A percentile compares a stretch with the other conserved stretches of the same genome.
Evolutionary conservation across 2,888 invertebrate genomes (phyloP).

Genomic region (Mythimna vitellina): DNA sequence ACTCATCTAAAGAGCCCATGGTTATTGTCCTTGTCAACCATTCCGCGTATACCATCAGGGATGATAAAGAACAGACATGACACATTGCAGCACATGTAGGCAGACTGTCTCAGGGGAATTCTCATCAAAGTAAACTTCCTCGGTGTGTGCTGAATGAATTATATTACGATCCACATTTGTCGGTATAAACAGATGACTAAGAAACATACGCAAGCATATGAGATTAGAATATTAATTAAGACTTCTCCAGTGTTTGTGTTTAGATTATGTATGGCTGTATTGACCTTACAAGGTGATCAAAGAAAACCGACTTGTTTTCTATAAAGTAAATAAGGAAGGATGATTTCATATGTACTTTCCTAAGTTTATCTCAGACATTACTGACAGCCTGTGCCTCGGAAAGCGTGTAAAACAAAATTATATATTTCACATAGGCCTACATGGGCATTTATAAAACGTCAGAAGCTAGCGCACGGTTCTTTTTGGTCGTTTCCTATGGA

Average conservation of each 20-base stretch:
- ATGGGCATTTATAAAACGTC: too few relatives aligned
- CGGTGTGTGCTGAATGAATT: slow-evolving; percentile 11
- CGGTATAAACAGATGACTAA: slow-evolving; percentile 43
- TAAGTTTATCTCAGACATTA: too few relatives aligned
- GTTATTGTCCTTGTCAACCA: background rate
- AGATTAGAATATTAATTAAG: slow-evolving; percentile 41
- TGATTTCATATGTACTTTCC: background rate
- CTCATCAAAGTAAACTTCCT: slow-evolving; percentile 39
- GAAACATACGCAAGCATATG: slow-evolving; percentile 1
- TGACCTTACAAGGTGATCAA: slow-evolving; percentile 46
- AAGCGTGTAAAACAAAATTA: too few relatives aligned
- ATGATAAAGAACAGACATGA: slow-evolving; percentile 21
- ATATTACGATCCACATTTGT: slow-evolving; percentile 19
- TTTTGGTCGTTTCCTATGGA: too few relatives aligned
- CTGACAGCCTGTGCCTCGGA: too few relatives aligned
- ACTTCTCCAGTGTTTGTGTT: slow-evolving; percentile 9
- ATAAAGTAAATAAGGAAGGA: slow-evolving; percentile 11
- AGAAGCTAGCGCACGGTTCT: too few relatives aligned
- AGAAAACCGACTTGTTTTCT: slow-evolving; percentile 25
- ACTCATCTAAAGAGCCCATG: background rate
- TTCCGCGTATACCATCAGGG: slow-evolving; percentile 26
- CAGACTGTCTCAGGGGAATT: slow-evolving; percentile 45
- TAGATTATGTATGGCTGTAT: slow-evolving; percentile 11
- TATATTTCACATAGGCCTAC: too few relatives aligned
- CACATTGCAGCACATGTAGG: slow-evolving; percentile 25